phyloP scores from a whole-genome alignment of 2,888 invertebrate genomes.

The Campoletis raptor region DNA sequence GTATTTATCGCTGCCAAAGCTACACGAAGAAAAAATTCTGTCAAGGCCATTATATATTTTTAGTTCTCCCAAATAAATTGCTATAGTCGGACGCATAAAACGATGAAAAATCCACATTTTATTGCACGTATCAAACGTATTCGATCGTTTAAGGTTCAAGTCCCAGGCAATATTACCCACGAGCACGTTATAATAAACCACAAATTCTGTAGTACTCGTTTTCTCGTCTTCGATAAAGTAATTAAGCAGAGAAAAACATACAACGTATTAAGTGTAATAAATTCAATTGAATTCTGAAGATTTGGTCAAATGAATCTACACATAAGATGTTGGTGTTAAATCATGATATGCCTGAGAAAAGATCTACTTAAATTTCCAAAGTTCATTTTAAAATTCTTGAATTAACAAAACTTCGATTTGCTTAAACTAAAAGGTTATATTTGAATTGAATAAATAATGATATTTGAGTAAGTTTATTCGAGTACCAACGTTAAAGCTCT shows the following conservation, averaged over 20 bases:
- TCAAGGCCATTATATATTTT: not conserved
- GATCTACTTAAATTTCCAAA: no score
- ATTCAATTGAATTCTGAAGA: constrained; percentile 23
- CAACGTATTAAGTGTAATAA: not conserved
- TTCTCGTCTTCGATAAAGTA: not conserved
- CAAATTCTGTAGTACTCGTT: not conserved
- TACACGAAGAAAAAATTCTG: not conserved
- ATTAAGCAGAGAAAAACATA: not conserved
- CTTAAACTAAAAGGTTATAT: no score
- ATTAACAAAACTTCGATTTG: no score
- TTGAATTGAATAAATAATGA: no score
- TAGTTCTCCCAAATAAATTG: not conserved
- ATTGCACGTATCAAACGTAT: not conserved
- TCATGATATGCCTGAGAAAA: no score
- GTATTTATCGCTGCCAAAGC: not conserved
- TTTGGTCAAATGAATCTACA: constrained; percentile 51
- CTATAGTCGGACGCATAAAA: not conserved
- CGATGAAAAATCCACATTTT: not conserved
- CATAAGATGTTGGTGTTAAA: constrained; percentile 8
- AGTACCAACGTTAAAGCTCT: no score
- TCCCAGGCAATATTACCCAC: not conserved
- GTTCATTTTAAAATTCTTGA: no score
- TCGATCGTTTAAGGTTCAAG: no score
- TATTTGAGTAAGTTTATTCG: no score
- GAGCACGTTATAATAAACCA: not conserved